Evolutionary conservation across 2,113 vertebrate genomes (phyloP), one percentile per base, ranked within the genome.

Genomic region (Varanus komodoensis): DNA sequence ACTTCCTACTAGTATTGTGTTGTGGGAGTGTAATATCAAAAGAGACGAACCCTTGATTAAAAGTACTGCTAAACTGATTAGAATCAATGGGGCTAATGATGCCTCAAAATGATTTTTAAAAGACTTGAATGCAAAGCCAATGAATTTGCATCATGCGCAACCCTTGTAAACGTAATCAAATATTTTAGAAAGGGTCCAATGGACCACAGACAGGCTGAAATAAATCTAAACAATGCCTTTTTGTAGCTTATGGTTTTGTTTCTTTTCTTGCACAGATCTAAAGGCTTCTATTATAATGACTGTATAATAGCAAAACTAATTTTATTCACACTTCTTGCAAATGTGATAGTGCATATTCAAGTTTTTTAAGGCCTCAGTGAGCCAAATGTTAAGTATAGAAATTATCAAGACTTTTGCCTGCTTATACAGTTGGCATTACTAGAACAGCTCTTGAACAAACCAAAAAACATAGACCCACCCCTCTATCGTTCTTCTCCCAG

Each of bases 101-200:
- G 86, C 87, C 88, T 52, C 17, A 0, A 67, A 50, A 57, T 78
- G 71, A 32, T 11, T 88, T 50, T 80, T 52, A 8, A 84, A 91
- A 93, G 87, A 92, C 73, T 38, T 75, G 71, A 92, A 92, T 69
- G 81, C 44, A 89, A 90, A 86, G 68, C 12, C 64, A 87, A 54
- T 79, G 61, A n/a, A 1, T 57, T 14, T 44, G 8, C 29, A 64
- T 48, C 54, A 77, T 68, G 75, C 27, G 87, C 67, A 90, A 81
- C 6, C 84, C 44, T 85, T 79, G 64, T 94, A 84, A 69, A 48
- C 54, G 14, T 48, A 87, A 91, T 87, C 48, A 84, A 61, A 85
- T 87, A 34, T 1, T 2, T 74, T 52, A 23, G 34, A 0, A 0
- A 74, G 90, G 88, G 27, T 61, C 89, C 38, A 74, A 91, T 34